Evolutionary conservation across 2,888 invertebrate species (phyloP).

Genomic region (Drosophila phalerata): DNA sequence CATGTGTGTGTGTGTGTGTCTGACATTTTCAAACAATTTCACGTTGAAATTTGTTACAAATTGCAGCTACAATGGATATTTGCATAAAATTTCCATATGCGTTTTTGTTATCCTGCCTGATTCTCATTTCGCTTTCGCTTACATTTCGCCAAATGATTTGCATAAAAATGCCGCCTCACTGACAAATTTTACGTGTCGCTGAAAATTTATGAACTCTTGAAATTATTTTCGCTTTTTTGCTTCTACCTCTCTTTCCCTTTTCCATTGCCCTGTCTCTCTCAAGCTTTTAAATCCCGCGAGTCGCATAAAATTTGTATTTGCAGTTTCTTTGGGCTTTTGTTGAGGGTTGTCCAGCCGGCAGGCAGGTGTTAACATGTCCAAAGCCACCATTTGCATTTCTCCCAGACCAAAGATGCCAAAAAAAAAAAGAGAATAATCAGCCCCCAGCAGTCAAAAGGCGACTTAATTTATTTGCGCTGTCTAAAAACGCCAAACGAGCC

Average conservation of each 20-base stretch:
- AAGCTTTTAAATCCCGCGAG: conserved; percentile 47
- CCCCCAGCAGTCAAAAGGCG: conserved; percentile 19
- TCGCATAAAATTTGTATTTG: conserved; percentile 60
- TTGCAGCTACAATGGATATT: conserved; percentile 72
- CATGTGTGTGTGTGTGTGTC: conserved; percentile 3
- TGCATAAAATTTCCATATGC: conserved; percentile 80
- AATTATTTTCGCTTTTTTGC: conserved; percentile 29
- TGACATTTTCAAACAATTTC: conserved; percentile 69
- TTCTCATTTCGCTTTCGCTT: conserved; percentile 54
- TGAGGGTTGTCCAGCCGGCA: conserved; percentile 39
- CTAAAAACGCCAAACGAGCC: conserved; percentile 61
- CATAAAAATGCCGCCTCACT: conserved; percentile 62
- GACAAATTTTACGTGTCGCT: conserved; percentile 60
- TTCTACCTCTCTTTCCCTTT: background rate
- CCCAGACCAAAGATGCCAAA: background rate
- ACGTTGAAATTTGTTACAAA: conserved; percentile 75
- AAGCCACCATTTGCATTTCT: conserved; percentile 59
- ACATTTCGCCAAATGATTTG: conserved; percentile 55
- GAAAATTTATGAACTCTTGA: conserved; percentile 62
- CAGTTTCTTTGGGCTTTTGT: conserved; percentile 3
- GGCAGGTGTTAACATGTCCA: conserved; percentile 66
- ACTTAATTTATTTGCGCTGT: conserved; percentile 72
- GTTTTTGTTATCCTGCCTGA: conserved; percentile 50
- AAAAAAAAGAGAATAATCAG: background rate
- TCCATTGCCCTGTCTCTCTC: background rate